Percentiles rank a stretch among this genome's conserved stretches.
Conservation (phyloP, 1,140 invertebrate species). For the Aphelenchoides besseyi region DNA sequence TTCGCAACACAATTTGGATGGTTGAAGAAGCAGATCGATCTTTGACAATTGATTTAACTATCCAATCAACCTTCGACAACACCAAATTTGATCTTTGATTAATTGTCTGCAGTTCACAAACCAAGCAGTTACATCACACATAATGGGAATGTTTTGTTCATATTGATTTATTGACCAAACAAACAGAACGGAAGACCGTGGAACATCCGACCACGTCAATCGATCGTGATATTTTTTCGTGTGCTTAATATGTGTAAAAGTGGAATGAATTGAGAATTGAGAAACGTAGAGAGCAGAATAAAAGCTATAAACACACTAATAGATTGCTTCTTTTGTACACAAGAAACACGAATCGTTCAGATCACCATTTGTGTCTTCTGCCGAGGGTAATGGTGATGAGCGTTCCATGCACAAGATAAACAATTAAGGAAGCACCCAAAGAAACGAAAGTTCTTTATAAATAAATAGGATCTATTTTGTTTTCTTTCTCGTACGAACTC, state of each 20-base stretch:
- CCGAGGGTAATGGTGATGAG: background rate
- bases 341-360: background rate
- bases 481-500: slow-evolving; percentile 69
- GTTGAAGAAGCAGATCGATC: too few relatives aligned
- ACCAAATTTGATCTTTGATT: too few relatives aligned
- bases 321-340: background rate
- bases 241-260: background rate
- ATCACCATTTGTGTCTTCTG: background rate
- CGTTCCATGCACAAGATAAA: background rate
- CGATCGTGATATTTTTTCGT: background rate
- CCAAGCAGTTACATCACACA: too few relatives aligned
- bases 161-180: too few relatives aligned
- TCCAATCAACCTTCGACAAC: too few relatives aligned
- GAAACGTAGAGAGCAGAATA: background rate
- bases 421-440: background rate
- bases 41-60: too few relatives aligned
- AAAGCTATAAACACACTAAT: background rate
- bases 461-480: slow-evolving; percentile 53
- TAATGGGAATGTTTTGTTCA: too few relatives aligned
- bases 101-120: too few relatives aligned
- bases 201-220: too few relatives aligned
- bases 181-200: too few relatives aligned
- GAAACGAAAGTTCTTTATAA: slow-evolving; percentile 33
- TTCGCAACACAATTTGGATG: too few relatives aligned
- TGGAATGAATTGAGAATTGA: background rate